These are phyloP conservation scores for Stictocephala bisonia DNA, from an alignment of 2,888 invertebrate genomes.

Conservation along the genomic window DNA sequence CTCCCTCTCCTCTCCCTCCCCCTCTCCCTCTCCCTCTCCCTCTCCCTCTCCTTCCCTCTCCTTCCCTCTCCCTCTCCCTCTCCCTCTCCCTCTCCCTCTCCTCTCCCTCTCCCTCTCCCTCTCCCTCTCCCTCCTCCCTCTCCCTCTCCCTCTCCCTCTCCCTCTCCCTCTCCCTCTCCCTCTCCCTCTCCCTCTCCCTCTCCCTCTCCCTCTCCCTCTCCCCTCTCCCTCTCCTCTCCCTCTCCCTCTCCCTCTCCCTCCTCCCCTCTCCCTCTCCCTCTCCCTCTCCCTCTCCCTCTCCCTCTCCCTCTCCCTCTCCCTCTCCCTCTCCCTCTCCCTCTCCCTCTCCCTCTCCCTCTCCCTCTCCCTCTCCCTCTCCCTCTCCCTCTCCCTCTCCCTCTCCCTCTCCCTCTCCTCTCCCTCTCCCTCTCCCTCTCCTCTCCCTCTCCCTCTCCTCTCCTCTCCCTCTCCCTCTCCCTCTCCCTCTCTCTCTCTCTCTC, in stretches of 20 bases:
- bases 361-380: slow-evolving; percentile 50
- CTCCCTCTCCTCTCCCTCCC: not conserved
- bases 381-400: not conserved
- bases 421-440: slow-evolving; percentile 31
- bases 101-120: not conserved
- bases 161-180: not conserved
- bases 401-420: slow-evolving; percentile 53
- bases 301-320: slow-evolving; percentile 51
- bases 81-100: not conserved
- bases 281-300: slow-evolving; percentile 45
- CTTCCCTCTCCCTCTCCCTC: not conserved
- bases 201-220: not conserved
- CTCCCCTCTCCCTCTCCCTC: not conserved
- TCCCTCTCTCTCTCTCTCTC: slow-evolving; percentile 44
- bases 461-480: slow-evolving; percentile 35
- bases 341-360: slow-evolving; percentile 45
- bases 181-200: not conserved
- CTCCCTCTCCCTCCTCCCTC: not conserved
- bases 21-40: not conserved
- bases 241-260: not conserved
- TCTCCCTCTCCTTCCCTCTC: not conserved
- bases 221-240: not conserved
- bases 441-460: slow-evolving; percentile 37
- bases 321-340: slow-evolving; percentile 45
- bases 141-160: not conserved